phyloP scores from a whole-genome alignment of 2,888 invertebrate species.

The Sphaerophoria taeniata region DNA sequence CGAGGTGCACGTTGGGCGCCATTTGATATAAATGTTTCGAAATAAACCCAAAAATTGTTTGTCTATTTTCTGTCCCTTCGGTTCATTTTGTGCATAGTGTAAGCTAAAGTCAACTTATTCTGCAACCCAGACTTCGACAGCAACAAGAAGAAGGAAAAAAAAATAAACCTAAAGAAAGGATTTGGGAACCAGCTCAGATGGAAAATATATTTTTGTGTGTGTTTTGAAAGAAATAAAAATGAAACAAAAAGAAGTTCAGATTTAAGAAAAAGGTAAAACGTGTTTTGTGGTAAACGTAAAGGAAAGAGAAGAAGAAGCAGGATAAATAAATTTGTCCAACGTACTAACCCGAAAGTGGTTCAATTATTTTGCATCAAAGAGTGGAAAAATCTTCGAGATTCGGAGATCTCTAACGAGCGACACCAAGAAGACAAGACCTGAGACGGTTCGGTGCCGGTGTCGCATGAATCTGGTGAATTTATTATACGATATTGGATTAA shows the following conservation, averaged over 20 bases:
- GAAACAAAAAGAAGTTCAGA: slow-evolving; percentile 49
- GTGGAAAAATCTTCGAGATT: slow-evolving; percentile 49
- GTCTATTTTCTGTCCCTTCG: slow-evolving; percentile 53
- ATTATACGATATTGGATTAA: slow-evolving; percentile 69
- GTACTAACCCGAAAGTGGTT: slow-evolving; percentile 67
- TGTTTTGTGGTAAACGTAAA: slow-evolving; percentile 71
- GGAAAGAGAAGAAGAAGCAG: slow-evolving; percentile 56
- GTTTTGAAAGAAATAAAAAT: slow-evolving; percentile 34
- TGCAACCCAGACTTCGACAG: slow-evolving; percentile 42
- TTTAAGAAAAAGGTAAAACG: slow-evolving; percentile 71
- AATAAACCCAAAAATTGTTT: slow-evolving; percentile 61
- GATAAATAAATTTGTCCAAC: slow-evolving; percentile 65
- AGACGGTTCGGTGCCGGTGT: slow-evolving; percentile 7
- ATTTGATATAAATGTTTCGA: slow-evolving; percentile 61
- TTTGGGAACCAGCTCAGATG: slow-evolving; percentile 69
- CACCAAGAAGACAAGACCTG: background rate
- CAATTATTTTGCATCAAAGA: slow-evolving; percentile 71
- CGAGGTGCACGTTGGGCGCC: slow-evolving; percentile 54
- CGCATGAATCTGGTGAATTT: slow-evolving; percentile 50
- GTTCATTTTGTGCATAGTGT: slow-evolving; percentile 47
- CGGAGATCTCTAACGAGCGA: slow-evolving; percentile 34
- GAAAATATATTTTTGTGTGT: slow-evolving; percentile 66
- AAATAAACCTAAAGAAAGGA: slow-evolving; percentile 57
- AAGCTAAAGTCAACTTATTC: slow-evolving; percentile 41
- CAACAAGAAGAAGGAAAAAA: slow-evolving; percentile 41